A percentile compares a stretch with the other conserved stretches of the same genome.
Evolutionary conservation across 2,113 vertebrate genomes (phyloP).

Genomic region (Anthoscopus minutus): DNA sequence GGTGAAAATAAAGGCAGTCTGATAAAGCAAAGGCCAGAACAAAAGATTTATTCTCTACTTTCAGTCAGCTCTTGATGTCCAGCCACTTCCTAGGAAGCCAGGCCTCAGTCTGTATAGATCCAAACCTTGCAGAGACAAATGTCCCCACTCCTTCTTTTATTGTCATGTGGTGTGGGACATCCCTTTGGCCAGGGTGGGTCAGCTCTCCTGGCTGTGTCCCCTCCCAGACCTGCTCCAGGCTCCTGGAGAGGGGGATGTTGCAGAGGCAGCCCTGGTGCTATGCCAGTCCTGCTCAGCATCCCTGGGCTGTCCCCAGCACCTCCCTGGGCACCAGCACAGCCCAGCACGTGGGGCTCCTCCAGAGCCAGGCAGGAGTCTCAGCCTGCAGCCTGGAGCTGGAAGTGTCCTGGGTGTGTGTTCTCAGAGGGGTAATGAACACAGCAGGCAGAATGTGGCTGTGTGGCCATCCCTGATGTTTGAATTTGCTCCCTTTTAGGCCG

Average conservation of each 20-base stretch:
- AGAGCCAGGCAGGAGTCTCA: background rate
- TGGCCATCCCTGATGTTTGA: background rate
- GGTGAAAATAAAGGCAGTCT: background rate
- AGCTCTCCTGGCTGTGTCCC: background rate
- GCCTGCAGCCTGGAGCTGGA: background rate
- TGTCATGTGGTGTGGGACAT: background rate
- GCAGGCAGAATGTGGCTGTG: background rate
- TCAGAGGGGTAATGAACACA: background rate
- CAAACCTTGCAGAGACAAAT: background rate
- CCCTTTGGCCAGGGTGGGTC: background rate
- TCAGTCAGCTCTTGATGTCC: background rate
- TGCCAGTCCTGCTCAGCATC: background rate
- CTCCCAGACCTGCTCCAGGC: background rate
- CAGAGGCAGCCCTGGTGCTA: background rate
- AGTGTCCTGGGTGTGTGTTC: background rate
- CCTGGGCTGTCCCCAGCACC: background rate
- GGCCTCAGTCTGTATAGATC: background rate
- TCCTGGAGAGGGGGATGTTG: background rate
- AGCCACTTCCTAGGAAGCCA: background rate
- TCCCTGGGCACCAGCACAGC: background rate
- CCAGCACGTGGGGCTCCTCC: background rate
- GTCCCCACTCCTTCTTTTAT: background rate
- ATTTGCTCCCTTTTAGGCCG: constrained; percentile 72
- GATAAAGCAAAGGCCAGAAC: background rate
- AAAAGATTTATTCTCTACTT: background rate